Evolutionary conservation across 2,113 vertebrate genomes (phyloP).

Genomic region (Tapirus terrestris): DNA sequence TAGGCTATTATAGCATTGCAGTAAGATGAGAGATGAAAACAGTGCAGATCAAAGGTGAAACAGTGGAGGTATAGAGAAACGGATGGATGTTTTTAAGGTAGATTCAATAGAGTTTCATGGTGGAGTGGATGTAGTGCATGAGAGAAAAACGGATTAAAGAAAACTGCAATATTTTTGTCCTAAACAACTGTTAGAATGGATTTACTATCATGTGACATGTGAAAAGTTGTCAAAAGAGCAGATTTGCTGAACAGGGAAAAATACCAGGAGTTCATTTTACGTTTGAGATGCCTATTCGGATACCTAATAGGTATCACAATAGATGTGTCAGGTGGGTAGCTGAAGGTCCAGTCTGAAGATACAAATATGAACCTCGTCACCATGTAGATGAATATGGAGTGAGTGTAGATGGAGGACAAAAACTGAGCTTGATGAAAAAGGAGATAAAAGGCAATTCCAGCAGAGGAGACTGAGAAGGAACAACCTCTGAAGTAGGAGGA

Average conservation of each 20-base stretch:
- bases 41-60: neutral
- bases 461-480: neutral
- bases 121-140: neutral
- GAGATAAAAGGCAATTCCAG: neutral
- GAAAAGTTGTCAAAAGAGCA: neutral
- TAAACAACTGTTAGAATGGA: neutral
- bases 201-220: neutral
- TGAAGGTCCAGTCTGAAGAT: neutral
- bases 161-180: neutral
- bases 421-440: neutral
- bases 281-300: neutral
- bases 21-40: neutral
- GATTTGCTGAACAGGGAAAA: neutral
- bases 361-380: neutral
- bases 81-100: neutral
- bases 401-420: neutral
- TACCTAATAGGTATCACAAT: neutral
- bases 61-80: neutral
- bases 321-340: neutral
- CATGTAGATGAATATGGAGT: too few relatives aligned
- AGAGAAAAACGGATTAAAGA: neutral
- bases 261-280: neutral
- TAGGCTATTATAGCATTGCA: neutral
- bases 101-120: neutral
- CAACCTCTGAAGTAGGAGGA: neutral